Percentiles rank a stretch among this genome's conserved stretches.
phyloP scores from a whole-genome alignment of 2,888 invertebrate species.

The Rhingia campestris region DNA sequence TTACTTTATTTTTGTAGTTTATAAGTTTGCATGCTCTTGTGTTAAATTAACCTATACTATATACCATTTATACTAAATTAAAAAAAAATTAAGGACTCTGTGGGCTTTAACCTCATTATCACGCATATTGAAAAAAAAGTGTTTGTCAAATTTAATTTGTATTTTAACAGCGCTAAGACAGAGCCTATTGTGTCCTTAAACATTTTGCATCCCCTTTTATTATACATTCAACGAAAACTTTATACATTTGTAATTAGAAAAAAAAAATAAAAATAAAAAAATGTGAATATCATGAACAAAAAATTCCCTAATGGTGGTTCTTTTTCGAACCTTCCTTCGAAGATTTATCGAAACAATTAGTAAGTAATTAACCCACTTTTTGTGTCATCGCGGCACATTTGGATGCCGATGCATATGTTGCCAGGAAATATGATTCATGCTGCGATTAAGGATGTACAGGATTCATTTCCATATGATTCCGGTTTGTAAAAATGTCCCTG shows the following conservation, averaged over 20 bases:
- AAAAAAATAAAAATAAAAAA: conserved; percentile 43
- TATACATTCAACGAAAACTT: conserved; percentile 58
- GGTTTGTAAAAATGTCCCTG: conserved; percentile 46
- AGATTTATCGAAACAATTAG: conserved; percentile 36
- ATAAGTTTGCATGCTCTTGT: conserved; percentile 76
- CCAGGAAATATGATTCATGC: conserved; percentile 34
- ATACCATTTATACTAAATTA: conserved; percentile 50
- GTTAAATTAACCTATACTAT: conserved; percentile 50
- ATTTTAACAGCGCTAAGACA: conserved; percentile 44
- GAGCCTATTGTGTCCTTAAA: conserved; percentile 47
- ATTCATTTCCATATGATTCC: conserved; percentile 60
- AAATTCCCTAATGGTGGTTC: conserved; percentile 10
- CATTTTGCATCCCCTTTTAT: conserved; percentile 57
- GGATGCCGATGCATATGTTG: conserved; percentile 23
- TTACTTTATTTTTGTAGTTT: conserved; percentile 59
- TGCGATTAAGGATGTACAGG: conserved; percentile 36
- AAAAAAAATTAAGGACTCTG: conserved; percentile 32
- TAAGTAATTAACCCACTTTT: conserved; percentile 21
- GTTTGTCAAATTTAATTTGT: conserved; percentile 34
- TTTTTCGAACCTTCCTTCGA: neutral
- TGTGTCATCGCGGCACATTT: neutral
- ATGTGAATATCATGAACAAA: conserved; percentile 66
- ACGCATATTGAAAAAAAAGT: conserved; percentile 28
- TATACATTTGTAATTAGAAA: conserved; percentile 63
- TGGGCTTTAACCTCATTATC: conserved; percentile 28